phyloP scores from a whole-genome alignment of 2,888 invertebrate genomes.

The Aromia moschata region DNA sequence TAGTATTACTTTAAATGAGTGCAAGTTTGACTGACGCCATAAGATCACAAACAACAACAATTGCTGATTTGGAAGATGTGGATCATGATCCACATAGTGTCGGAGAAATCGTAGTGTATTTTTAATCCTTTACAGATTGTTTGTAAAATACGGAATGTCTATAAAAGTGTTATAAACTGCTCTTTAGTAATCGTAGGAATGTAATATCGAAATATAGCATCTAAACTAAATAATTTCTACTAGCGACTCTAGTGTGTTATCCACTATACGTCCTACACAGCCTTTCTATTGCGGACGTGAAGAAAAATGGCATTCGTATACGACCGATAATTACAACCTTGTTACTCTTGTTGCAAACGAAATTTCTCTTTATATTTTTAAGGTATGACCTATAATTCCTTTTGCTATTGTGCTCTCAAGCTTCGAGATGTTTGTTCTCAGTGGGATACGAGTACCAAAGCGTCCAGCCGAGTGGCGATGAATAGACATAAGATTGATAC shows the following conservation, averaged over 20 bases:
- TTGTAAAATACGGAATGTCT: no score
- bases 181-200: no score
- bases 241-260: neutral
- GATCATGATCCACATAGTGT: no score
- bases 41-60: no score
- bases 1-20: no score
- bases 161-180: no score
- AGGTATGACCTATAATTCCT: conserved; percentile 46
- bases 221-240: no score
- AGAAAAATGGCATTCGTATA: conserved; percentile 15
- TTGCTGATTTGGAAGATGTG: no score
- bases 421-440: conserved; percentile 46
- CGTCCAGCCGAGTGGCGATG: conserved; percentile 51
- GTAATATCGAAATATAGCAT: no score
- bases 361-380: conserved; percentile 40
- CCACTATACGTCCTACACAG: conserved; percentile 18
- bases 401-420: conserved; percentile 41
- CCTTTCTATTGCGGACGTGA: conserved; percentile 9
- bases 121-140: no score
- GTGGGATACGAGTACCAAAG: conserved; percentile 48
- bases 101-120: no score
- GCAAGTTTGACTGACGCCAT: no score
- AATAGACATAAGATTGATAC: conserved; percentile 59
- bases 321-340: conserved; percentile 19
- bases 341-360: conserved; percentile 28